Evolutionary conservation across 2,888 invertebrate species (phyloP).

Genomic region (Oscheius sp.): DNA sequence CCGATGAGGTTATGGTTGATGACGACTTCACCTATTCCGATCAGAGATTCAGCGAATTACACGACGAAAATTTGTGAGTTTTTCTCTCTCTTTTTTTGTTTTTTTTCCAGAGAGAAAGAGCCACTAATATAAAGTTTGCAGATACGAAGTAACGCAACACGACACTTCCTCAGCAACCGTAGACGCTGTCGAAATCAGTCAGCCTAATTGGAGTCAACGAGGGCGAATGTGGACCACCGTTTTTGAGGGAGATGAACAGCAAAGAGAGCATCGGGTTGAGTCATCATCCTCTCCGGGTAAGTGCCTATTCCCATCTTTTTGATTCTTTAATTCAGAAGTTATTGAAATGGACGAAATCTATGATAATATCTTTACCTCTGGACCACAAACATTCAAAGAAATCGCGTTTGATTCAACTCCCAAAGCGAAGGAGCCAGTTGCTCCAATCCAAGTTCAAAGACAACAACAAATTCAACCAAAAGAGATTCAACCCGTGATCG

Average conservation of each 20-base stretch:
- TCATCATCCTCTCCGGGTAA: background rate
- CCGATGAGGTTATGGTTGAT: slow-evolving; percentile 9
- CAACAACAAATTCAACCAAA: too few relatives aligned
- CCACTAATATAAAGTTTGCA: background rate
- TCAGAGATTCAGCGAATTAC: slow-evolving; percentile 44
- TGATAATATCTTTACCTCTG: slow-evolving; percentile 35
- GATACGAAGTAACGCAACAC: slow-evolving; percentile 13
- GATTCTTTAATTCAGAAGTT: slow-evolving; percentile 39
- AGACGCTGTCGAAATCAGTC: slow-evolving; percentile 16
- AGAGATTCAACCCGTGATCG: background rate
- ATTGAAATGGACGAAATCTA: slow-evolving; percentile 56
- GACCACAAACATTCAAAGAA: slow-evolving; percentile 31
- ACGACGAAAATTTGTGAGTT: slow-evolving; percentile 18
- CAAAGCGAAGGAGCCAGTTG: background rate
- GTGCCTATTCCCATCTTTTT: background rate
- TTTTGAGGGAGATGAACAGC: slow-evolving; percentile 63
- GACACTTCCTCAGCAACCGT: background rate
- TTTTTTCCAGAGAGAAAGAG: background rate
- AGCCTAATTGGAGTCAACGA: slow-evolving; percentile 1
- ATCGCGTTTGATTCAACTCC: slow-evolving; percentile 37
- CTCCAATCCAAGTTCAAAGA: too few relatives aligned
- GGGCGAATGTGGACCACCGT: slow-evolving; percentile 69
- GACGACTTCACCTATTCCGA: slow-evolving; percentile 54
- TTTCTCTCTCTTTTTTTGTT: background rate
- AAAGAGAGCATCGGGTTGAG: slow-evolving; percentile 27